phyloP scores from a whole-genome alignment of 2,113 vertebrate genomes.

The Chauna torquata region DNA sequence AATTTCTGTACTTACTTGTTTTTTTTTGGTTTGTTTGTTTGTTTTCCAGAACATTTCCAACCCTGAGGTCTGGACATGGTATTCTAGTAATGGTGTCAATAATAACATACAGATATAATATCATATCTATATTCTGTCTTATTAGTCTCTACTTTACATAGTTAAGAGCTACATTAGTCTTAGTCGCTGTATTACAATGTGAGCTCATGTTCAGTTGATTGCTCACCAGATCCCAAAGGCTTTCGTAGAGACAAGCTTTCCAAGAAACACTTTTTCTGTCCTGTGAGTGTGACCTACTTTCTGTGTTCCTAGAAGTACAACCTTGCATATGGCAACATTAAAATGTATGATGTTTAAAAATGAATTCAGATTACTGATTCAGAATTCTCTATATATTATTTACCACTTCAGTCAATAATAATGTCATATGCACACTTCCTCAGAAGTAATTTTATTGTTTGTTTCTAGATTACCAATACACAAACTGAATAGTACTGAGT shows the following conservation, averaged over 20 bases:
- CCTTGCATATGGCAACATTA: slow-evolving; percentile 1
- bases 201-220: background rate
- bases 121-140: background rate
- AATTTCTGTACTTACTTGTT: background rate
- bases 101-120: background rate
- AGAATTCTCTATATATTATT: slow-evolving; percentile 29
- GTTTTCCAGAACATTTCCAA: background rate
- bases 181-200: background rate
- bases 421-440: background rate
- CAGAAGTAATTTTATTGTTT: background rate
- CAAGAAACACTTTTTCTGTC: background rate
- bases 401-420: background rate
- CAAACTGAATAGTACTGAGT: background rate
- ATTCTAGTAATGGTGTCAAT: background rate
- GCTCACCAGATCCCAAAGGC: background rate
- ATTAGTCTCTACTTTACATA: background rate
- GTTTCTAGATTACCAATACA: background rate
- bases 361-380: background rate
- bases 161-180: background rate
- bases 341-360: slow-evolving; percentile 49
- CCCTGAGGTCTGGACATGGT: background rate
- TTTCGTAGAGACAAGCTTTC: background rate
- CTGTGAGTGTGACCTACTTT: slow-evolving; percentile 11
- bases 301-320: background rate
- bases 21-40: background rate